Evolutionary conservation across 2,797 vertebrate genomes (phyloP).

Genomic region (Sebastes melanostomus): DNA sequence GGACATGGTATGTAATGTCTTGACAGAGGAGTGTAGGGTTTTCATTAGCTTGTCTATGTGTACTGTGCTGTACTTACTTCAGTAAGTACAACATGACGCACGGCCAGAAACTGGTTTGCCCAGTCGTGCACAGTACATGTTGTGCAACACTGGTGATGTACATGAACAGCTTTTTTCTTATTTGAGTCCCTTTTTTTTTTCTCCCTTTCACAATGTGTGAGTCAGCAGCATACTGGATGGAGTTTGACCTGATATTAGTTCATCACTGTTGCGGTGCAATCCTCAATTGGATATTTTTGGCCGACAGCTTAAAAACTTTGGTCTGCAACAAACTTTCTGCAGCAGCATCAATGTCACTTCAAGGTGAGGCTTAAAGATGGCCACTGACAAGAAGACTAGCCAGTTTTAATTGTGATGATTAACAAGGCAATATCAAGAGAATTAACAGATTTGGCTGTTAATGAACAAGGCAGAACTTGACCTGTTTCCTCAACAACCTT

Average conservation of each 20-base stretch:
- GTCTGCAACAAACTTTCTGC: slow-evolving; percentile 25
- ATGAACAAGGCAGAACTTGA: background rate
- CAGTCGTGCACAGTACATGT: background rate
- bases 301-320: background rate
- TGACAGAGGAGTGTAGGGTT: slow-evolving; percentile 2
- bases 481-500: background rate
- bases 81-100: background rate
- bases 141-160: background rate
- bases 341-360: slow-evolving; percentile 23
- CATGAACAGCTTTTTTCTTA: background rate
- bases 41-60: slow-evolving; percentile 15
- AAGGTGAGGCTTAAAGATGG: background rate
- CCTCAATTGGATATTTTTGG: background rate
- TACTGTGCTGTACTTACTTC: background rate
- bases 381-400: background rate
- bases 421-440: background rate
- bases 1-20: slow-evolving; percentile 16
- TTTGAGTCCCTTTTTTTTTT: background rate
- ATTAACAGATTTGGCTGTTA: background rate
- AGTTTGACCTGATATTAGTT: background rate
- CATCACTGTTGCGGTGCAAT: slow-evolving; percentile 12
- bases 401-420: background rate
- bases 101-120: background rate
- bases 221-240: background rate
- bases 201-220: background rate